A percentile compares a stretch with the other conserved stretches of the same genome.
Conservation (phyloP, 2,888 invertebrate species). For the Hipparchia semele region DNA sequence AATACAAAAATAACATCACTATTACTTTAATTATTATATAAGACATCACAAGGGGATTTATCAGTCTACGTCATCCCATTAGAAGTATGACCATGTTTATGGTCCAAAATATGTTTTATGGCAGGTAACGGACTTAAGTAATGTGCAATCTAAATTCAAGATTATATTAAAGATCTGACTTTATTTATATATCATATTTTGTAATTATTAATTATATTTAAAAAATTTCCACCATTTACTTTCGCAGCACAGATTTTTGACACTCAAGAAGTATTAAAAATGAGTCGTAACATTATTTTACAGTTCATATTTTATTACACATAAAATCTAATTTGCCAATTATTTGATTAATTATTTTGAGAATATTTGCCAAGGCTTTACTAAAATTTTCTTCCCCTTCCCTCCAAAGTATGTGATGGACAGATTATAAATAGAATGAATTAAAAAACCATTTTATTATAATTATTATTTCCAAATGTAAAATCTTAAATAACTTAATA, state of each 20-base stretch:
- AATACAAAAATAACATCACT: too few species aligned
- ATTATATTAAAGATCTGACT: conserved; percentile 56
- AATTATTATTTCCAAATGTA: neutral
- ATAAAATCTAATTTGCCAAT: conserved; percentile 1
- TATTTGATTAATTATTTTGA: neutral
- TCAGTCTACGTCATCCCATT: too few species aligned
- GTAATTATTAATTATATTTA: neutral
- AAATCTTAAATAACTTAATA: neutral
- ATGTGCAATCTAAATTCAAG: conserved; percentile 65
- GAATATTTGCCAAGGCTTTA: too few species aligned
- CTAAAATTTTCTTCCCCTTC: too few species aligned
- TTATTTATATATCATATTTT: conserved; percentile 36
- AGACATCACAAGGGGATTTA: too few species aligned
- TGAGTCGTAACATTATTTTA: too few species aligned
- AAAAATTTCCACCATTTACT: neutral
- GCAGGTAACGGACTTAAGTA: conserved; percentile 42
- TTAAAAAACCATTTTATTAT: neutral
- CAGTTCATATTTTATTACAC: too few species aligned
- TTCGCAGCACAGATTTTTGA: neutral
- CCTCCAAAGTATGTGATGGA: too few species aligned
- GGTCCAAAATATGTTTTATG: neutral
- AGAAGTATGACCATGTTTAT: neutral
- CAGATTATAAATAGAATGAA: neutral
- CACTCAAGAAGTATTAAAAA: neutral
- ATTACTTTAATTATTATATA: too few species aligned